A percentile compares a stretch with the other conserved stretches of the same genome.
phyloP scores from a whole-genome alignment of 2,797 vertebrate species.

The Melanotaenia boesemani region DNA sequence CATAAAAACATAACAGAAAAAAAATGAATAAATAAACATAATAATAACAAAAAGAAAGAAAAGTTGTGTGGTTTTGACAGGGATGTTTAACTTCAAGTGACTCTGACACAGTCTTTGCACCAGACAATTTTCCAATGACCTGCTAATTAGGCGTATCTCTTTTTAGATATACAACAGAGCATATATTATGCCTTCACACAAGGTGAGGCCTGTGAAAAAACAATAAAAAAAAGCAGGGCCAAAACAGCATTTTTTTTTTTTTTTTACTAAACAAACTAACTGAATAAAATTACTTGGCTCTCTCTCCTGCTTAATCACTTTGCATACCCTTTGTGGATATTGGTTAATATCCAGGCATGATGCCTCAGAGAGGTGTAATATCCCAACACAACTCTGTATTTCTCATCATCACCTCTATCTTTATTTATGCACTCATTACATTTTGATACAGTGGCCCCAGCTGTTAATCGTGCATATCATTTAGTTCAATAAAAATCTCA shows the following conservation, averaged over 20 bases:
- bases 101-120: background rate
- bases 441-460: constrained; percentile 73
- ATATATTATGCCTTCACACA: background rate
- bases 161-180: background rate
- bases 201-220: background rate
- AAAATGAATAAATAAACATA: no score
- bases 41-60: no score
- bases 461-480: constrained; percentile 69
- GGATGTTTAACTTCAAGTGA: no score
- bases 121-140: background rate
- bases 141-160: constrained; percentile 1
- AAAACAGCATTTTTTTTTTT: background rate
- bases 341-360: constrained; percentile 33
- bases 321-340: constrained; percentile 23
- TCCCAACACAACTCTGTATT: constrained; percentile 51
- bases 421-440: constrained; percentile 74
- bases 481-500: constrained; percentile 68
- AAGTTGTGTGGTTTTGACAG: no score
- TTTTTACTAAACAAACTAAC: constrained; percentile 1
- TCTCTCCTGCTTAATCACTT: constrained; percentile 7
- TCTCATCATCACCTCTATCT: constrained; percentile 65
- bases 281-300: constrained; percentile 3
- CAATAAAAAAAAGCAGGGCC: background rate
- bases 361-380: constrained; percentile 42
- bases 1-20: background rate